Conservation (phyloP, 2,113 vertebrate species). For the Sphyrna mokarran region DNA sequence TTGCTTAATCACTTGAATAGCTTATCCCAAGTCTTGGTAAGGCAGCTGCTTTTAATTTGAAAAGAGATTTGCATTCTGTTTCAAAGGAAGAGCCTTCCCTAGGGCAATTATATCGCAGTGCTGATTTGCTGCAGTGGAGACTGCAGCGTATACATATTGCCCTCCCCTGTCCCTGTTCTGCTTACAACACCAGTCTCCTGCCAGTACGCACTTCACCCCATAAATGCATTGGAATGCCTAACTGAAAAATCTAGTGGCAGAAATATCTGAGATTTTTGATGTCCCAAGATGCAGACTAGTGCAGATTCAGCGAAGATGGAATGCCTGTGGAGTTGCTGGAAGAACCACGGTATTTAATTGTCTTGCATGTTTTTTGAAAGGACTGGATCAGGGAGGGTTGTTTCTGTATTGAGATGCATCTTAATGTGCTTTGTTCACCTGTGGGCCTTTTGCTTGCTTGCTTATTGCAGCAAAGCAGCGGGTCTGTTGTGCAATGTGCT, state of each 20-base stretch:
- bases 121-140: slow-evolving; percentile 79
- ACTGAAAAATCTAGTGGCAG: slow-evolving; percentile 57
- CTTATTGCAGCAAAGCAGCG: slow-evolving; percentile 34
- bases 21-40: neutral
- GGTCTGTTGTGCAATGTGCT: slow-evolving; percentile 8
- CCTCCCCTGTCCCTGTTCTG: slow-evolving; percentile 55
- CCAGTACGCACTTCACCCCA: slow-evolving; percentile 50
- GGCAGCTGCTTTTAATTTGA: slow-evolving; percentile 50
- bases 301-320: slow-evolving; percentile 89
- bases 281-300: slow-evolving; percentile 83
- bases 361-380: slow-evolving; percentile 41
- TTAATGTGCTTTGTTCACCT: slow-evolving; percentile 58
- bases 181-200: slow-evolving; percentile 59
- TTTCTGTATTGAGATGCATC: slow-evolving; percentile 47
- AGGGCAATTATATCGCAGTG: slow-evolving; percentile 57
- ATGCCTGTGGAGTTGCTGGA: slow-evolving; percentile 92
- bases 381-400: slow-evolving; percentile 46
- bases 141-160: slow-evolving; percentile 71
- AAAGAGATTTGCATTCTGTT: slow-evolving; percentile 50
- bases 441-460: slow-evolving; percentile 54
- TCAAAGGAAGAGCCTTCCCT: slow-evolving; percentile 53
- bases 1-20: slow-evolving; percentile 24
- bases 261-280: slow-evolving; percentile 47
- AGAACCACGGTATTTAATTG: slow-evolving; percentile 81
- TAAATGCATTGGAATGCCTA: slow-evolving; percentile 67